Evolutionary conservation across 1,140 invertebrate species (phyloP).

Genomic region (Polypedilum vanderplanki): DNA sequence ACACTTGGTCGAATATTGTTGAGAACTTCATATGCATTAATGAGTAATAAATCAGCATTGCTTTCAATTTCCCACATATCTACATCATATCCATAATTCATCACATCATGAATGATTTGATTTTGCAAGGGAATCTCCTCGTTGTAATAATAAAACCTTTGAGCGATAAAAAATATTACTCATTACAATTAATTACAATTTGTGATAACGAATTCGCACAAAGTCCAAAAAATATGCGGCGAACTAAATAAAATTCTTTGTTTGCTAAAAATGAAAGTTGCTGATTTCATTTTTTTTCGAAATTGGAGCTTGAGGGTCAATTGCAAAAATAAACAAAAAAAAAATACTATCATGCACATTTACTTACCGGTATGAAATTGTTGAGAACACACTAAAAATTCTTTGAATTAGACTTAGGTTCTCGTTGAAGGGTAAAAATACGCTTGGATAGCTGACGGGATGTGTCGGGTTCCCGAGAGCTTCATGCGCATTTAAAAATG

Average conservation of each 20-base stretch:
- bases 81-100: constrained; percentile 34
- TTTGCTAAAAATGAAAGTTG: neutral
- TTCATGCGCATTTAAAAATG: constrained; percentile 33
- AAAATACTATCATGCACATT: constrained; percentile 5
- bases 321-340: neutral
- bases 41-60: constrained; percentile 49
- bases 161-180: neutral
- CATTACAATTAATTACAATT: neutral
- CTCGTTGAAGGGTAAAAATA: constrained; percentile 37
- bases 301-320: neutral
- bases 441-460: constrained; percentile 44
- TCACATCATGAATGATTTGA: constrained; percentile 30
- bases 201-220: neutral
- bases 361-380: constrained; percentile 33
- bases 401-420: constrained; percentile 42
- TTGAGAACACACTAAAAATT: constrained; percentile 34
- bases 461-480: constrained; percentile 44
- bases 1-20: constrained; percentile 44
- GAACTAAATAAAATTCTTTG: neutral
- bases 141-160: constrained; percentile 35
- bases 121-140: constrained; percentile 36
- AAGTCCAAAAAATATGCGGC: neutral
- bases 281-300: neutral
- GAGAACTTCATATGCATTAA: constrained; percentile 46
- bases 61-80: constrained; percentile 43